Conservation (phyloP, 2,113 vertebrate species). For the Caranx melampygus region DNA sequence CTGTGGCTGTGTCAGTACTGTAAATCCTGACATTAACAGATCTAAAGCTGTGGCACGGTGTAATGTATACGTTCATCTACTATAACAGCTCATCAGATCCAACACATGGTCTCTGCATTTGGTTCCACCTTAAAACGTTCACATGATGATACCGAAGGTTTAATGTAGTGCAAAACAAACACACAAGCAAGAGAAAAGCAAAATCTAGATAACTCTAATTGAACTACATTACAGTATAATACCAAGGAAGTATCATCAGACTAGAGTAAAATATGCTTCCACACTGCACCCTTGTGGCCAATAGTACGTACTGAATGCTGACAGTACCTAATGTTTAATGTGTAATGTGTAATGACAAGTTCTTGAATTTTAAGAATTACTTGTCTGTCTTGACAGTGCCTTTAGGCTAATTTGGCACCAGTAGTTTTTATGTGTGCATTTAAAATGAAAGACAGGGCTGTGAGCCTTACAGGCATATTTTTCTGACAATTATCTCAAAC, state of each 20-base stretch:
- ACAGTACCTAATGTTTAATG: background rate
- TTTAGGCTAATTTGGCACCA: background rate
- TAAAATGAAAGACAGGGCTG: background rate
- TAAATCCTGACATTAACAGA: slow-evolving; percentile 43
- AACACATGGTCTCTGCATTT: background rate
- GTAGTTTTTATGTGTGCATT: background rate
- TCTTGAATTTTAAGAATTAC: background rate
- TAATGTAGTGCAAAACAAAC: background rate
- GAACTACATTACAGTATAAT: background rate
- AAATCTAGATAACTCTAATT: background rate
- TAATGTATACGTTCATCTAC: background rate
- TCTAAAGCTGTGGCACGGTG: slow-evolving; percentile 12
- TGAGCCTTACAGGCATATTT: background rate
- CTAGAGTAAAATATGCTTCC: slow-evolving; percentile 17
- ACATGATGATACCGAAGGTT: slow-evolving; percentile 1
- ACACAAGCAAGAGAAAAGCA: background rate
- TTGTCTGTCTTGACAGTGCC: background rate
- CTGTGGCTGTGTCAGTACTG: slow-evolving; percentile 36
- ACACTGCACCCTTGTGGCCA: slow-evolving; percentile 73
- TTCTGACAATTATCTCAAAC: background rate
- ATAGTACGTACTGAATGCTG: slow-evolving; percentile 34
- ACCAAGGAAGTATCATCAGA: background rate
- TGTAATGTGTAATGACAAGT: background rate
- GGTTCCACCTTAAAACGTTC: background rate
- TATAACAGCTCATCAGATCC: slow-evolving; percentile 8